phyloP scores from a whole-genome alignment of 37 sponge, comb jelly and placozoan species.

The Sycon ciliatum region DNA sequence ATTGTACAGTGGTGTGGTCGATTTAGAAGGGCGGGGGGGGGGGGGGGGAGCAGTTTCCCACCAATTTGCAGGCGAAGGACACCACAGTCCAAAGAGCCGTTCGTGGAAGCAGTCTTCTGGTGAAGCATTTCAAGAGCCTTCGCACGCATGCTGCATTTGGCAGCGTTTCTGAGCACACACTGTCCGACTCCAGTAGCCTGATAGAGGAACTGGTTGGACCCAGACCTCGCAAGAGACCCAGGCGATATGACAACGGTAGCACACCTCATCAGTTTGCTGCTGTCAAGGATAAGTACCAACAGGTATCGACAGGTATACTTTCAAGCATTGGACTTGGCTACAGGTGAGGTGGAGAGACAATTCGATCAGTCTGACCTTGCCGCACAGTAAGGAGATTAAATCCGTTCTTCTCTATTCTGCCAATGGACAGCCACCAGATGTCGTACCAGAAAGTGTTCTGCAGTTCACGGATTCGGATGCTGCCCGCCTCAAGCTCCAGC shows the following conservation, averaged over 20 bases:
- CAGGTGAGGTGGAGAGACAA: not conserved
- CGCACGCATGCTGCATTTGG: too few relatives aligned
- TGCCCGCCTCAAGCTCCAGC: conserved; percentile 15
- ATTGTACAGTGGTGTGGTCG: too few relatives aligned
- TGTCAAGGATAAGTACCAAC: not conserved
- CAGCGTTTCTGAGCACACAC: not conserved
- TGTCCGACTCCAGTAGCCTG: not conserved
- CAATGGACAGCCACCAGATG: too few relatives aligned
- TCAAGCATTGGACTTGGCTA: conserved; percentile 11
- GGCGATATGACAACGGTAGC: not conserved
- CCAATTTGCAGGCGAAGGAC: conserved; percentile 42
- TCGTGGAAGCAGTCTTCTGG: too few relatives aligned
- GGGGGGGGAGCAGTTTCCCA: conserved; percentile 41
- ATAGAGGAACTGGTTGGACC: conserved; percentile 12
- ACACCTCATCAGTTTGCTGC: conserved; percentile 1
- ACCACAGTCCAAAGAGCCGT: conserved; percentile 37
- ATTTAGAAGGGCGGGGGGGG: too few relatives aligned
- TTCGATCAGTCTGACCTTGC: conserved; percentile 1
- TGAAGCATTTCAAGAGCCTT: too few relatives aligned
- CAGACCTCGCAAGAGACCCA: conserved; percentile 15
- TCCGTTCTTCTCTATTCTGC: not conserved
- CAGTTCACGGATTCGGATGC: too few relatives aligned
- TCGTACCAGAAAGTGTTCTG: too few relatives aligned
- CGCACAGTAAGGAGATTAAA: not conserved
- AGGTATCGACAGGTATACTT: conserved; percentile 1